Evolutionary conservation across 2,888 invertebrate genomes (phyloP), one percentile per base, ranked within the genome.

Genomic region (Meta bourneti): DNA sequence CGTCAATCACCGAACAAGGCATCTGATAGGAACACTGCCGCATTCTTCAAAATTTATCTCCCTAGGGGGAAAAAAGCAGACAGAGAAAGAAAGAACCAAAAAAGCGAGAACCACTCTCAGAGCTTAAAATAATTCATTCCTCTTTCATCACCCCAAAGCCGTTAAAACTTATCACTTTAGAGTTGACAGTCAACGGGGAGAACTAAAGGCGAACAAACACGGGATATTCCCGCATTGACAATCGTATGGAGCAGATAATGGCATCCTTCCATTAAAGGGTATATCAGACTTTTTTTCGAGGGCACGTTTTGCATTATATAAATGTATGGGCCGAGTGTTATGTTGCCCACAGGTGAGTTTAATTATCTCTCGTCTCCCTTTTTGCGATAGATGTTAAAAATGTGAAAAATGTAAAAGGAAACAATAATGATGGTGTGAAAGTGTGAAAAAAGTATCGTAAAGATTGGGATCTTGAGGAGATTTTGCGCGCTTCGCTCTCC

Each of bases 341-440:
- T 48, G 69, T 86, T 72, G 90, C 90, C 90, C 54, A 91, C 90
- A 91, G 90, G 90, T 91, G 90, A 77, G 54, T 61, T 91, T 91
- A 91, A 91, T 91, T 91, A 91, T 91, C 90, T 86, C 16, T 16
- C 51, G 8, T 34, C 49, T 48, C n/a, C 48, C 49, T 20, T 34
- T 72, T 16, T 16, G 52, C 51, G 51, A n/a, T 7, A 61, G 51
- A 74, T 72, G 83, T 54, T 52, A 85, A 85, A 85, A 80, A 74
- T 49, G 82, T 74, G 54, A 81, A 89, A 83, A 89, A 89, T 78
- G 77, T 71, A 52, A 82, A 72, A 85, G 61, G 85, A 69, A 85
- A 74, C 54, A 74, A 75, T 20, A 82, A 51, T 13, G 54, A 61
- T 20, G 74, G 61, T 72, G 69, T 61, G 74, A 34, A 78, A 34